Percentiles rank a stretch among this genome's conserved stretches.
These are phyloP conservation scores for Pollachius pollachius DNA, from an alignment of 2,113 vertebrate species.

Conservation along the genomic window DNA sequence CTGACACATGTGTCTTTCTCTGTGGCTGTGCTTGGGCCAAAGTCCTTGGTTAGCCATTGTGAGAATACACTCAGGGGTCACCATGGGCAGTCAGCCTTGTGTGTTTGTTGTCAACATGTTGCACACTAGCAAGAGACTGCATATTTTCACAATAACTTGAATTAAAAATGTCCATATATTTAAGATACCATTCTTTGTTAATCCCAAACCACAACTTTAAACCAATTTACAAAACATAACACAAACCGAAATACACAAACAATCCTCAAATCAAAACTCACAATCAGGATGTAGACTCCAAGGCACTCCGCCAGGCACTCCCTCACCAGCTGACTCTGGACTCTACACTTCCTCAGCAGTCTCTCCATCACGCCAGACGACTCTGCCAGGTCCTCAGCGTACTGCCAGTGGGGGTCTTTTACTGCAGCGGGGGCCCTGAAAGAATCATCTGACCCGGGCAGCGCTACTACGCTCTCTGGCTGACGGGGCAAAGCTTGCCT, in stretches of 20 bases:
- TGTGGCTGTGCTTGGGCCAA: slow-evolving; percentile 35
- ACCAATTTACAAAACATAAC: not conserved
- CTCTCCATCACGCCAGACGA: slow-evolving; percentile 62
- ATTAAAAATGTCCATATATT: too few relatives aligned
- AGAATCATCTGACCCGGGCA: not conserved
- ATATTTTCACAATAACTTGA: too few relatives aligned
- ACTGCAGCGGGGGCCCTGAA: not conserved
- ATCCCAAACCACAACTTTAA: not conserved
- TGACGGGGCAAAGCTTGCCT: slow-evolving; percentile 37
- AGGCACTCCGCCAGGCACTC: slow-evolving; percentile 73
- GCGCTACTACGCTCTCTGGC: slow-evolving; percentile 11
- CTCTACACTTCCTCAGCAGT: slow-evolving; percentile 59
- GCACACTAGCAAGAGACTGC: too few relatives aligned
- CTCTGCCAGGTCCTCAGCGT: slow-evolving; percentile 1
- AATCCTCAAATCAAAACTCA: slow-evolving; percentile 46
- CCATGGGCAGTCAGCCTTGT: too few relatives aligned
- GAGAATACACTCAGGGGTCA: slow-evolving; percentile 7
- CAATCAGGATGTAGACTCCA: slow-evolving; percentile 69
- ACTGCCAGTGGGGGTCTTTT: not conserved
- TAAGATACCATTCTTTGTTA: too few relatives aligned
- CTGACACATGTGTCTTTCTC: too few relatives aligned
- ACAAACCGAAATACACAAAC: not conserved
- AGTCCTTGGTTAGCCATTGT: slow-evolving; percentile 53
- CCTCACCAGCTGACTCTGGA: slow-evolving; percentile 57
- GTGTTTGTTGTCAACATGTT: too few relatives aligned